Conservation (phyloP, 1,140 invertebrate genomes). For the Pogonognathellus flavescens region DNA sequence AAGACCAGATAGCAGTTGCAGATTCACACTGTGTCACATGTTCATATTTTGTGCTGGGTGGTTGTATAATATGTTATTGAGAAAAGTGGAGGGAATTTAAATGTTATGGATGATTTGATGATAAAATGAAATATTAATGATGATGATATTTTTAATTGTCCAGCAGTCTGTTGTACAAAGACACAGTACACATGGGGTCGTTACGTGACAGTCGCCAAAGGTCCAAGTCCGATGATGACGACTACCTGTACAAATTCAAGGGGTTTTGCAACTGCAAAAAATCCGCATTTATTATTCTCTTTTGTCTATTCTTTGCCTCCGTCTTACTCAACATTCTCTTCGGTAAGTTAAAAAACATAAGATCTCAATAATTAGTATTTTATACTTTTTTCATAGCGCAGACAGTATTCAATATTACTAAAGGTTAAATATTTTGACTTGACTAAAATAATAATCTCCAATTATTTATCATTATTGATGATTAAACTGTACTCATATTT, state of each 20-base stretch:
- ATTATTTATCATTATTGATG: no score
- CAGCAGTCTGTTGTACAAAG: constrained; percentile 63
- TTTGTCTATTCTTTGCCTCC: constrained; percentile 61
- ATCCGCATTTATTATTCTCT: constrained; percentile 57
- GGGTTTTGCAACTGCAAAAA: constrained; percentile 64
- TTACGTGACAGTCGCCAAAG: constrained; percentile 57
- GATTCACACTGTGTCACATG: no score
- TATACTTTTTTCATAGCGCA: no score
- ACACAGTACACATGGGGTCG: constrained; percentile 59
- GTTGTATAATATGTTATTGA: no score
- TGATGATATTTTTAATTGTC: background rate
- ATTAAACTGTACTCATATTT: no score
- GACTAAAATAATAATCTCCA: no score
- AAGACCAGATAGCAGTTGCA: no score
- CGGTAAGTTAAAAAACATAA: constrained; percentile 57
- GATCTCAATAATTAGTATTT: no score
- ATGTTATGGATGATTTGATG: background rate
- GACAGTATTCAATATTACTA: no score
- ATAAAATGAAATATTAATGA: constrained; percentile 8
- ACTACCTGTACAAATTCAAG: constrained; percentile 65
- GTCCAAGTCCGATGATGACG: constrained; percentile 65
- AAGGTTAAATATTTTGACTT: no score
- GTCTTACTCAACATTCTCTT: constrained; percentile 65
- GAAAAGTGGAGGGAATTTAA: background rate
- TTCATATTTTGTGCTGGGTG: no score